Percentiles rank a stretch among this genome's conserved stretches.
Evolutionary conservation across 2,888 invertebrate species (phyloP).

Genomic region (Latrodectus elegans): DNA sequence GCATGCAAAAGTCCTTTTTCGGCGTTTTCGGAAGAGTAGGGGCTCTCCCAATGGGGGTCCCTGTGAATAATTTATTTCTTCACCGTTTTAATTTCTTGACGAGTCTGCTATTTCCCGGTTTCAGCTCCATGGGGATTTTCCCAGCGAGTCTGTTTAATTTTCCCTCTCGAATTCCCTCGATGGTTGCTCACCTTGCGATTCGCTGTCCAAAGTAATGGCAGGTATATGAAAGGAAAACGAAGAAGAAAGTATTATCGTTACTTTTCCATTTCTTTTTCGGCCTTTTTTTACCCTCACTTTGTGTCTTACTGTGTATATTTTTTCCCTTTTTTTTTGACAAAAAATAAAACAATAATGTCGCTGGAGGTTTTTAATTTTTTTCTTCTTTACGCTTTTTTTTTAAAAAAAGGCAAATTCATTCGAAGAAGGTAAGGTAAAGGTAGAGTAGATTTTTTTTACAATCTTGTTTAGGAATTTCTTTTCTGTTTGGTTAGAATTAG

Average conservation of each 20-base stretch:
- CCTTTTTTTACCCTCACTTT: background rate
- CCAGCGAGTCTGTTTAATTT: conserved; percentile 62
- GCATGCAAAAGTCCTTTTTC: conserved; percentile 63
- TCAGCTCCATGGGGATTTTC: conserved; percentile 27
- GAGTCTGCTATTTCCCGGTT: conserved; percentile 47
- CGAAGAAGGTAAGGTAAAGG: conserved; percentile 12
- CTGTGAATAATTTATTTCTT: conserved; percentile 67
- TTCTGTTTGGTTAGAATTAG: conserved; percentile 7
- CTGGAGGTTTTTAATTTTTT: conserved; percentile 16
- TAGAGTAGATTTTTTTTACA: background rate
- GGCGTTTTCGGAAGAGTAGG: conserved; percentile 12
- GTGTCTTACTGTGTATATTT: background rate
- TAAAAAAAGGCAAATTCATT: background rate
- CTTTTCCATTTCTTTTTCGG: background rate
- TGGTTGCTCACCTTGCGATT: conserved; percentile 41
- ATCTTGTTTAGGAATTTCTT: conserved; percentile 9
- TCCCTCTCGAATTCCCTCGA: conserved; percentile 49
- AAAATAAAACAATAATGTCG: conserved; percentile 54
- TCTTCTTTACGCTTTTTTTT: background rate
- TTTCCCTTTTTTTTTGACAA: conserved; percentile 5
- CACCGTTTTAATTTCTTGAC: conserved; percentile 67
- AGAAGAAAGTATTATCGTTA: conserved; percentile 11
- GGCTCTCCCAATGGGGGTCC: conserved; percentile 7
- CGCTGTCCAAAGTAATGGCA: conserved; percentile 25
- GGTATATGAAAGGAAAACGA: conserved; percentile 8